A percentile compares a stretch with the other conserved stretches of the same genome.
These are phyloP conservation scores for Dugesia japonica DNA, from an alignment of 2,888 invertebrate species.

Conservation along the genomic window DNA sequence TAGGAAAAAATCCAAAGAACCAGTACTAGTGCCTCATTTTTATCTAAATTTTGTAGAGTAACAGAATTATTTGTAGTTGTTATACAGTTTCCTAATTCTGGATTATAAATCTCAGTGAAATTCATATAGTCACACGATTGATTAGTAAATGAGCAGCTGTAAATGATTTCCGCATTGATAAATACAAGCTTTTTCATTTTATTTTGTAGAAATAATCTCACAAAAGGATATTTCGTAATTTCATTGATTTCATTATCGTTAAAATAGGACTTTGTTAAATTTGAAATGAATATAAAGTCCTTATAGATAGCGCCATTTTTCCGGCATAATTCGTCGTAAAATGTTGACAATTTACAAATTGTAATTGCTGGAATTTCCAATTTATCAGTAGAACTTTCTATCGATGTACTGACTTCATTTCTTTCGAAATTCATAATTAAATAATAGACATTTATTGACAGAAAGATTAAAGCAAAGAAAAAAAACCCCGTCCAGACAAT, in stretches of 20 bases:
- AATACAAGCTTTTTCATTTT: background rate
- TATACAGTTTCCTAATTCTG: constrained; percentile 2
- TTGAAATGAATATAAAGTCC: background rate
- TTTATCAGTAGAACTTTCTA: background rate
- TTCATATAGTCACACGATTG: background rate
- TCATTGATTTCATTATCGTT: background rate
- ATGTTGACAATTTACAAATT: background rate
- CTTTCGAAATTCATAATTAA: background rate
- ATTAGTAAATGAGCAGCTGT: background rate
- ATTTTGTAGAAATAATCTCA: background rate
- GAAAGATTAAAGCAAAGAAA: background rate
- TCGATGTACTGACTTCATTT: background rate
- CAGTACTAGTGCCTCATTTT: background rate
- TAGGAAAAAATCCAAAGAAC: background rate
- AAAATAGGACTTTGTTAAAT: background rate
- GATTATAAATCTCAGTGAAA: background rate
- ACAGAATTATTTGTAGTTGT: background rate
- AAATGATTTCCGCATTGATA: background rate
- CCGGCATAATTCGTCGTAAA: background rate
- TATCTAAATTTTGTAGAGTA: background rate
- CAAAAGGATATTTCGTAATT: background rate
- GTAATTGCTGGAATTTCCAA: background rate
- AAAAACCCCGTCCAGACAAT: background rate
- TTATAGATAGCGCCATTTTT: background rate
- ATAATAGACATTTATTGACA: background rate